Conservation (phyloP, 1,140 invertebrate species). For the Stratiolaelaps scimitus region DNA sequence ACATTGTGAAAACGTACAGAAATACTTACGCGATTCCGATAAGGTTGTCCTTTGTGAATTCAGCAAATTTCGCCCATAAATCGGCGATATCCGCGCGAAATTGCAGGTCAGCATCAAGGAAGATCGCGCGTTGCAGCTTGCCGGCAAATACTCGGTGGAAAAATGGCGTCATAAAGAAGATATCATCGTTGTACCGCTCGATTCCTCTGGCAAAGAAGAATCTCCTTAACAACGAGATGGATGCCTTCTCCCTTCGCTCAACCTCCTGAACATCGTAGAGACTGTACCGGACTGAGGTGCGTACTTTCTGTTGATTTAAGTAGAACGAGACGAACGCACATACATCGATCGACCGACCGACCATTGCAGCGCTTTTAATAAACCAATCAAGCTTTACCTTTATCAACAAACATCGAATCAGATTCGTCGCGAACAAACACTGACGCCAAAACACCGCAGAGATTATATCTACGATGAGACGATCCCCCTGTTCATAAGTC, state of each 20-base stretch:
- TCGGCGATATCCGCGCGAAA: slow-evolving; percentile 55
- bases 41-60: slow-evolving; percentile 48
- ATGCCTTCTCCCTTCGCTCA: slow-evolving; percentile 49
- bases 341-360: no score
- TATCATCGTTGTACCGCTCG: slow-evolving; percentile 63
- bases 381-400: no score
- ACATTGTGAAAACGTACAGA: no score
- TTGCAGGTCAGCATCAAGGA: slow-evolving; percentile 66
- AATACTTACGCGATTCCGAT: slow-evolving; percentile 52
- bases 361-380: no score
- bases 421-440: no score
- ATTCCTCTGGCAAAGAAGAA: slow-evolving; percentile 62
- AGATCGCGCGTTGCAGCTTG: slow-evolving; percentile 49
- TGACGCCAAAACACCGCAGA: no score
- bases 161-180: slow-evolving; percentile 66
- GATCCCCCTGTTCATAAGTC: no score
- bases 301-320: slow-evolving; percentile 32
- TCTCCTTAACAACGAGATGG: slow-evolving; percentile 55
- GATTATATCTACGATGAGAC: no score
- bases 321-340: no score
- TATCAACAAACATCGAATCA: no score
- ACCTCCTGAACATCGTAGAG: slow-evolving; percentile 52
- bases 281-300: not conserved
- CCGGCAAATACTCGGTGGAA: slow-evolving; percentile 52
- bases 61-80: slow-evolving; percentile 55